Base-by-base conservation (phyloP, 2,888 invertebrate genomes). In the Xanthia togata region DNA sequence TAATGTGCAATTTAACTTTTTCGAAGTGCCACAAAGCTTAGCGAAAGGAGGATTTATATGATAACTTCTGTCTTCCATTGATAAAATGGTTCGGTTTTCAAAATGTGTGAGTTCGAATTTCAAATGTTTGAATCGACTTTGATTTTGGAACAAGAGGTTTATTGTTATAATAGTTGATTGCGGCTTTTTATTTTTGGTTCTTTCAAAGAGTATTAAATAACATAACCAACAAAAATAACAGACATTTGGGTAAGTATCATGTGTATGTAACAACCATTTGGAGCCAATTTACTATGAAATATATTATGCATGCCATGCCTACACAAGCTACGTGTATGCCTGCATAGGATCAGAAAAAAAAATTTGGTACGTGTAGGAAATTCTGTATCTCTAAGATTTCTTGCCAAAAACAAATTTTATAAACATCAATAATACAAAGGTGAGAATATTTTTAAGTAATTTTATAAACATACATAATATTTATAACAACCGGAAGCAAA, bases 1-100 rank as follows among this genome's bases (percentile, higher is more conserved):
- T 91, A 91, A 91, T 90, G 89, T 87, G 90, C 88, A 90, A 92
- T 93, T 91, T 88, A 91, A 93, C 90, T 92, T 93, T 89, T 89
- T 87, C 81, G 44, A 87, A 90, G 86, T 89, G 85, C 81, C 78
- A 59, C 65, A 57, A 59, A 78, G 74, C 81, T 78, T 68, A 70
- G 76, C 41, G 68, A 62, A 73, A 70, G 26, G 35, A 65, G 31
- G 72, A 78, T 83, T 86, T 86, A 79, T 81, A 70, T 76, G 64
- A 86, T 76, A 74, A 69, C 74, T 73, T 82, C 55, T 65, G 38
- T 38, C 41, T 70, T 78, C 55, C 47, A 70, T 71, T 79, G 59
- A 70, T 71, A 74, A 47, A 80, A 78, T 79, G 70, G 67, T 50
- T 77, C 63, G 41, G 8, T 68, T 81, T 85, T 75, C 38, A 41